These are phyloP conservation scores for Coregonus clupeaformis DNA, from an alignment of 2,113 vertebrate genomes.

Conservation along the genomic window DNA sequence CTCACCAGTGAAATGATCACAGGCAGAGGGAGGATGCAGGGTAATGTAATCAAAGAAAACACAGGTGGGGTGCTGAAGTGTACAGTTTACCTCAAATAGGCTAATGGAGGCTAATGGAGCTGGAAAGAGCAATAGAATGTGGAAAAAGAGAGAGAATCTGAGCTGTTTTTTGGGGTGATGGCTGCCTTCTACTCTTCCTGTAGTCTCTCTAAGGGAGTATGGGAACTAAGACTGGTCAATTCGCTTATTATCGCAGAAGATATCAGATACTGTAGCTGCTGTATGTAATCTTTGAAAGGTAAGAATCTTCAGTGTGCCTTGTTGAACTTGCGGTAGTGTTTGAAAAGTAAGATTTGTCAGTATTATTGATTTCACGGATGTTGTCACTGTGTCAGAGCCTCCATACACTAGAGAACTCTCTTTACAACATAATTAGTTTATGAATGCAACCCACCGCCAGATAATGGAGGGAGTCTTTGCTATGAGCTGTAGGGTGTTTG, in stretches of 20 bases:
- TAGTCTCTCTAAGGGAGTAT: neutral
- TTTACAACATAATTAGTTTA: neutral
- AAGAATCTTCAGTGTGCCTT: neutral
- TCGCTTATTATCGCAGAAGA: neutral
- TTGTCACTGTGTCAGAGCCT: too few relatives aligned
- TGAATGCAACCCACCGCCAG: too few relatives aligned
- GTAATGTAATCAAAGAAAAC: constrained; percentile 39
- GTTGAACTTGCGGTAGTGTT: too few relatives aligned
- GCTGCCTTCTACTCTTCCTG: neutral
- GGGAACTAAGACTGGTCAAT: neutral
- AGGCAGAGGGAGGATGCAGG: constrained; percentile 45
- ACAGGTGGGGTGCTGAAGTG: constrained; percentile 36
- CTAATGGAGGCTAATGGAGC: constrained; percentile 43
- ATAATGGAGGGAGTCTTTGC: neutral
- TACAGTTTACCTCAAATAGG: constrained; percentile 26
- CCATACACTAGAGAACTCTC: too few relatives aligned
- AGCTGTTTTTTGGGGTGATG: neutral
- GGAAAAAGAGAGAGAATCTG: constrained; percentile 33
- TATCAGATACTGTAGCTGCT: neutral
- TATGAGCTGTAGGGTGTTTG: neutral
- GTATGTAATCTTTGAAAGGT: neutral
- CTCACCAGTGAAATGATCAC: constrained; percentile 68
- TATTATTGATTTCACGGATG: too few relatives aligned
- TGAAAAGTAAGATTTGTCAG: too few relatives aligned
- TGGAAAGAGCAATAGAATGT: constrained; percentile 47